Base-by-base conservation (phyloP, 2,888 invertebrate species). In the Acrobasis consociella region DNA sequence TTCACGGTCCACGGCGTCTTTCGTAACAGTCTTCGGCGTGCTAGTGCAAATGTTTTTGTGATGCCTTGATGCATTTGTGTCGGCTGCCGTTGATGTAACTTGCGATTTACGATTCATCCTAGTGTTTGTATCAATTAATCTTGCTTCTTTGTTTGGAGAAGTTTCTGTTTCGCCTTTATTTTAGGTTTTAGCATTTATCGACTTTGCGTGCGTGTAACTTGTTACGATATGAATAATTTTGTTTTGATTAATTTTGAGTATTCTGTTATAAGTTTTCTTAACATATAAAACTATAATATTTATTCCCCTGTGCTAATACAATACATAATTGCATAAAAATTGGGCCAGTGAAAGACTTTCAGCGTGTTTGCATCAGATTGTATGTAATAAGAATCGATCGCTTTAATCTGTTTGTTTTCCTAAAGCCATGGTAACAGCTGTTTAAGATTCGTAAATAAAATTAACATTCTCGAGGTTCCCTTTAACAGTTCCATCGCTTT, bases 31-130 rank as follows among this genome's bases (percentile, higher is more conserved):
- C 82, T 71, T 82, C 81, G 81, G 77, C 83, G 84, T 83, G 83
- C 85, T 84, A 85, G 88, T 91, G 91, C 91, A 82, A 92, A 92
- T 89, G 90, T 91, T 91, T 89, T 88, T 90, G 77, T 86, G 76
- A 78, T 77, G 80, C 74, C 77, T 80, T 85, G 86, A 86, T 86
- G 84, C 82, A 82, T 86, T 82, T 76, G 82, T 80, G 77, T 70
- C 77, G 77, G 78, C 63, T 39, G 42, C 42, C 39, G 16, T 42
- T 56, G 38, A 42, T 56, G 56, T 56, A 42, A 22, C 56, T 42
- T 56, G 42, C 37, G 16, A 55, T 55, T 39, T 38, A 16, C 16
- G 15, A 39, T 13, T 11, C n/a, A n/a, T 46, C 46, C 46, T 46
- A 46, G 46, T 0, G 7, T 11, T 46, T 46, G 46, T n/a, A 46